These are phyloP conservation scores for Pseudomyrmex flavicornis DNA, from an alignment of 1,140 invertebrate genomes.

Conservation along the genomic window DNA sequence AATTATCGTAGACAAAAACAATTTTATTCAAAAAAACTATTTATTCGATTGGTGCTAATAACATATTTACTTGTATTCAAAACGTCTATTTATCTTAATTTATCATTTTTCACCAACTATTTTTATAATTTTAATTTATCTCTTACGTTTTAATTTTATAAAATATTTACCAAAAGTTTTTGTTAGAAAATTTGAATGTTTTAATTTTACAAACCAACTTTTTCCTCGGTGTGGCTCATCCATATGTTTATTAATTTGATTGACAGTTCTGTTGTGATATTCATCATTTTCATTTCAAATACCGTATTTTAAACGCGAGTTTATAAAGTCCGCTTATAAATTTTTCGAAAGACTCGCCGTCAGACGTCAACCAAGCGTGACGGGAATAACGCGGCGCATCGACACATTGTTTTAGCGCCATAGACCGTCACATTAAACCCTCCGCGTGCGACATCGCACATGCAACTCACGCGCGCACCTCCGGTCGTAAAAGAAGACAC, in stretches of 20 bases:
- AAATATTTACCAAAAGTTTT: too few relatives aligned
- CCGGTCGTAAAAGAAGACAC: conserved; percentile 26
- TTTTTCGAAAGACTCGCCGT: conserved; percentile 28
- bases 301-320: not conserved
- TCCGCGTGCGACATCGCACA: conserved; percentile 1
- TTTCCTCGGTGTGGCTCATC: not conserved
- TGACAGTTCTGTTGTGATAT: not conserved
- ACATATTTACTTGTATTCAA: too few relatives aligned
- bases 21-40: too few relatives aligned
- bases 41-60: too few relatives aligned
- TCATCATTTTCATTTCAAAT: not conserved
- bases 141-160: too few relatives aligned
- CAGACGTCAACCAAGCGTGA: conserved; percentile 51
- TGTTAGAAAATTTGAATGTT: too few relatives aligned
- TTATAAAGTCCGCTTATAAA: not conserved
- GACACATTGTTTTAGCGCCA: conserved; percentile 42
- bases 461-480: conserved; percentile 46
- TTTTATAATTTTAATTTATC: too few relatives aligned
- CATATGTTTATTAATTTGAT: not conserved
- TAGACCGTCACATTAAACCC: conserved; percentile 22
- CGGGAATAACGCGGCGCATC: conserved; percentile 40
- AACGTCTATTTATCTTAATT: too few relatives aligned
- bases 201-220: too few relatives aligned
- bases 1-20: too few relatives aligned
- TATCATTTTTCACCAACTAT: too few relatives aligned